phyloP scores from a whole-genome alignment of 2,113 vertebrate species.

The human (Homo sapiens) region GRCh38 chr7:152821501-152822000 shows the following conservation, averaged over 20 bases:
- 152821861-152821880: neutral
- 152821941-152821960: rapidly evolving
- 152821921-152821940: neutral
- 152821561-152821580: rapidly evolving
- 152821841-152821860: rapidly evolving
- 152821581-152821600: neutral
- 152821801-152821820: neutral
- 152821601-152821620: neutral
- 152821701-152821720: neutral
- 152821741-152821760: neutral
- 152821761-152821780: neutral
- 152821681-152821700: rapidly evolving
- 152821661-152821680: rapidly evolving
- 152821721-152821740: rapidly evolving
- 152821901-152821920: rapidly evolving
- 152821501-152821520: neutral
- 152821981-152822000: rapidly evolving
- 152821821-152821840: neutral
- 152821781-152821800: neutral
- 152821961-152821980: rapidly evolving
- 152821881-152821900: neutral
- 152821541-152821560: neutral
- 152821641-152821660: neutral
- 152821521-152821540: no score
- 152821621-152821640: rapidly evolving